Base-by-base conservation (phyloP, 2,797 vertebrate genomes). In the Tapirus indicus region DNA sequence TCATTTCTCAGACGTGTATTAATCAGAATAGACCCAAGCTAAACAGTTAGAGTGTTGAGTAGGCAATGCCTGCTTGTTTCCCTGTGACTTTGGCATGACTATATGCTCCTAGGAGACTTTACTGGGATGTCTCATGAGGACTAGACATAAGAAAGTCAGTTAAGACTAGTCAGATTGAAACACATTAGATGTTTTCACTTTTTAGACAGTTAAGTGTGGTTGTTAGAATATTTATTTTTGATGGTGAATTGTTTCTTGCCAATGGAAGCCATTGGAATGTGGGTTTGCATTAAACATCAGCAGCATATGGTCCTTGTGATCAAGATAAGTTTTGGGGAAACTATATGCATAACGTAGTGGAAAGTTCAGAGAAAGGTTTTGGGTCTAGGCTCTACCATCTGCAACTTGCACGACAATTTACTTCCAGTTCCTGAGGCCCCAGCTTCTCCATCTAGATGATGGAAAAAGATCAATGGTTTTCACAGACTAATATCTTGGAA, bases 101-200 rank as follows among this genome's bases (percentile, higher is more conserved):
- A 0, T 54, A 23, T 7, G 5, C 60, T 83, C 52, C 41, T 21
- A 41, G 86, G 44, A 85, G 85, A 82, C 75, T 49, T 89, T 41
- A 27, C 16, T 52, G 44, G 64, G 87, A 13, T 82, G 56, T 25
- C 58, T 96, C 60, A 44, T 56, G 20, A 68, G 41, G 88, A 52
- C 74, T 66, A 95, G 84, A 94, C 90, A 78, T 44, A 20, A 88
- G 66, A 60, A 93, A 95, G 66, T 94, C 56, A 87, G 85, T 32
- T 58, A 66, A 85, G 64, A 68, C 35, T n/a, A 74, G 69, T 87
- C 82, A 66, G 23, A 60, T 49, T 38, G 75, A 84, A 96, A 58
- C 79, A 62, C 3, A 21, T 60, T 52, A 17, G 56, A 52, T 66
- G 71, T 90, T 75, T 74, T 96, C 74, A 74, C 35, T 68, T 60